Evolutionary conservation across 2,797 vertebrate genomes (phyloP).

Genomic region (Bovichtus variegatus): DNA sequence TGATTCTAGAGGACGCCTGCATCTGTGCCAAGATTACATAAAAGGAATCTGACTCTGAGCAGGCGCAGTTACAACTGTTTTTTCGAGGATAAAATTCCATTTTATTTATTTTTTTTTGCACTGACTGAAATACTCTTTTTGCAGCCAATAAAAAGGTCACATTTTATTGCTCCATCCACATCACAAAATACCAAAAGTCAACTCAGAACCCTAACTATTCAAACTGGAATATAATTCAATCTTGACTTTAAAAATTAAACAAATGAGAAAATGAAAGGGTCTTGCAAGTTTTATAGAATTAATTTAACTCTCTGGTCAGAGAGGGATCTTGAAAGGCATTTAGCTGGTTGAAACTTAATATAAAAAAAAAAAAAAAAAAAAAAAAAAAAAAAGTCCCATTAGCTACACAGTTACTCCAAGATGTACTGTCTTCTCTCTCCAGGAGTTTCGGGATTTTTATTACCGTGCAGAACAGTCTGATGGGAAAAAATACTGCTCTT

Average conservation of each 20-base stretch:
- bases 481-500: neutral
- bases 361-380: slow-evolving; percentile 5
- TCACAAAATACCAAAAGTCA: no score
- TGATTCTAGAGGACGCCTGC: slow-evolving; percentile 35
- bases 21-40: slow-evolving; percentile 31
- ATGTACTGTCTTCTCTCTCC: neutral
- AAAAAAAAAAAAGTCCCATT: no score
- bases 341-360: slow-evolving; percentile 5
- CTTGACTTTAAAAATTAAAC: neutral
- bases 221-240: neutral
- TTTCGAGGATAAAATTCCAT: neutral
- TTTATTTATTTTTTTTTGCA: neutral
- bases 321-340: neutral
- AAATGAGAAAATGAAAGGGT: neutral
- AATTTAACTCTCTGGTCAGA: neutral
- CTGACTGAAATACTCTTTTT: no score
- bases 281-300: neutral
- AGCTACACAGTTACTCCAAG: neutral
- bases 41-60: slow-evolving; percentile 8
- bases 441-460: neutral
- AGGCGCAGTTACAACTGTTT: neutral
- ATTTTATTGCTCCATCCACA: no score
- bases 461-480: neutral
- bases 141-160: no score
- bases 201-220: neutral